A percentile compares a stretch with the other conserved stretches of the same genome.
phyloP scores from a whole-genome alignment of 2,888 invertebrate genomes.

The Macaria notata region DNA sequence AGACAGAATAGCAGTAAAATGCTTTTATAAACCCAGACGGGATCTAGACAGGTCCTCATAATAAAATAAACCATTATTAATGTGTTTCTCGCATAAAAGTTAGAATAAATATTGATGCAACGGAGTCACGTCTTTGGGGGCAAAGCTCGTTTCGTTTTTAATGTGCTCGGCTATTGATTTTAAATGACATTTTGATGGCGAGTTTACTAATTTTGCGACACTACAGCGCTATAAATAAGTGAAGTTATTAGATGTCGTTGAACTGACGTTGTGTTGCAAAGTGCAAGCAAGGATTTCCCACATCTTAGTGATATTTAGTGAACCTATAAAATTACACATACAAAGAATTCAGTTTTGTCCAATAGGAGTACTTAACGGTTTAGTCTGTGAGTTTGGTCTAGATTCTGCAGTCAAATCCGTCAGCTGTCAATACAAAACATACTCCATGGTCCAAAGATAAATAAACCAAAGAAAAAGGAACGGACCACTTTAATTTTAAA shows the following conservation, averaged over 20 bases:
- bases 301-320: too few species aligned
- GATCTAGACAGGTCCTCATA: constrained; percentile 7
- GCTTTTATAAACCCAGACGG: constrained; percentile 15
- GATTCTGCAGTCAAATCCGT: too few species aligned
- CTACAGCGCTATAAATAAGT: constrained; percentile 26
- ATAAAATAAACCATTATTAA: constrained; percentile 15
- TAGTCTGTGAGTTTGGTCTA: too few species aligned
- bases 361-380: too few species aligned
- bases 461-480: too few species aligned
- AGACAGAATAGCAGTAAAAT: constrained; percentile 22
- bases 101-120: constrained; percentile 24
- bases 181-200: constrained; percentile 33
- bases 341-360: too few species aligned
- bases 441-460: too few species aligned
- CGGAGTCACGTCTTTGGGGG: background rate
- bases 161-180: constrained; percentile 33
- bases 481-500: too few species aligned
- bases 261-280: constrained; percentile 12
- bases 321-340: too few species aligned
- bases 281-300: background rate
- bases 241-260: constrained; percentile 19
- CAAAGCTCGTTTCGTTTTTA: constrained; percentile 18
- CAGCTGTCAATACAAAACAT: too few species aligned
- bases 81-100: constrained; percentile 3
- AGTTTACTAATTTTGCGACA: constrained; percentile 36